phyloP scores from a whole-genome alignment of 2,797 vertebrate species.

The Dicrostonyx torquatus region DNA sequence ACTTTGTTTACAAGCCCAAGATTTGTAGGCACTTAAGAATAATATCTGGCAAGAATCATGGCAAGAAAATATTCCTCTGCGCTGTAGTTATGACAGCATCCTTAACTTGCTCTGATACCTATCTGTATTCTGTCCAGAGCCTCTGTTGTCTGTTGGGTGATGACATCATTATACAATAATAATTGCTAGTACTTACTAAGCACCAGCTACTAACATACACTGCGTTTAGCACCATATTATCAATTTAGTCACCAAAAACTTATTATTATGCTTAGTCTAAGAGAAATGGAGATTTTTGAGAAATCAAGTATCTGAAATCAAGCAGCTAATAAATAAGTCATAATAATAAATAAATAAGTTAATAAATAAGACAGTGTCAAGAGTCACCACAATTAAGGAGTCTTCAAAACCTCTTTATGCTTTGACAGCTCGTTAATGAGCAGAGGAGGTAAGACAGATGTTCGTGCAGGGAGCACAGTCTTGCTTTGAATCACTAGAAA shows the following conservation, averaged over 20 bases:
- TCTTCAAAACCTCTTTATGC: not conserved
- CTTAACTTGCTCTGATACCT: not conserved
- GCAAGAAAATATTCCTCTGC: not conserved
- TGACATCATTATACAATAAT: not conserved
- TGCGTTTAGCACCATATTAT: not conserved
- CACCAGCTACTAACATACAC: not conserved
- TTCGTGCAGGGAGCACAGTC: not conserved
- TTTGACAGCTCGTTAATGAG: not conserved
- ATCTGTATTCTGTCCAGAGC: not conserved
- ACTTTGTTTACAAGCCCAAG: not conserved
- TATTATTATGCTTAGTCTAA: not conserved
- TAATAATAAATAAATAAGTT: no score
- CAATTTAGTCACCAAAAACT: not conserved
- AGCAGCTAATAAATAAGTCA: not conserved
- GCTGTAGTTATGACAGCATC: not conserved
- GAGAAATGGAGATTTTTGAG: not conserved
- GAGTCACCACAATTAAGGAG: not conserved
- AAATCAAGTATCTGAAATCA: not conserved
- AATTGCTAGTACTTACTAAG: not conserved
- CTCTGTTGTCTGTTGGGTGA: not conserved
- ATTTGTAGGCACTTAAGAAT: not conserved
- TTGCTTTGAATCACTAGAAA: not conserved
- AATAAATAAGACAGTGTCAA: not conserved
- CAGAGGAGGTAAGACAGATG: not conserved
- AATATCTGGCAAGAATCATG: not conserved